Conservation (phyloP, 2,113 vertebrate species). For the Harpagus bidentatus region DNA sequence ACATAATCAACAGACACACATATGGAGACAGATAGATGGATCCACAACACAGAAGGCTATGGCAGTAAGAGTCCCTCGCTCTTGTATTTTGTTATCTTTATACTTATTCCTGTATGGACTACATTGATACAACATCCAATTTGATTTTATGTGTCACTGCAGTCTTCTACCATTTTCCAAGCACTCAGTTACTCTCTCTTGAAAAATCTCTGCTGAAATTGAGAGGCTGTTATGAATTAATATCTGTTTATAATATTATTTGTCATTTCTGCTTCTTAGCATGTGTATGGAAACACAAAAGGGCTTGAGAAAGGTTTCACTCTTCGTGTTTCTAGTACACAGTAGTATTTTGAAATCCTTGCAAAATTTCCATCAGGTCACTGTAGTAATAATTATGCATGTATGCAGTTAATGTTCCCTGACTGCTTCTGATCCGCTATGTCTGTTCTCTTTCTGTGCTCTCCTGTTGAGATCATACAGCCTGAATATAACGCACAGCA, state of each 20-base stretch:
- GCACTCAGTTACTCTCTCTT: neutral
- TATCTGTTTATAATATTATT: neutral
- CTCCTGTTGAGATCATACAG: constrained; percentile 50
- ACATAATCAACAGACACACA: neutral
- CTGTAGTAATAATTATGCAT: constrained; percentile 48
- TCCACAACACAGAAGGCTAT: neutral
- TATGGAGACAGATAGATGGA: neutral
- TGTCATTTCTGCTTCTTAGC: too few relatives aligned
- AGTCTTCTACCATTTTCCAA: neutral
- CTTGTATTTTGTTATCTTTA: neutral
- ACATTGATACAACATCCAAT: neutral
- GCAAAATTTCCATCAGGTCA: constrained; percentile 42
- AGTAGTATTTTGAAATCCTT: constrained; percentile 8
- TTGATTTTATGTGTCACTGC: neutral
- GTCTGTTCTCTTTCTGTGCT: constrained; percentile 31
- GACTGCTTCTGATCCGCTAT: neutral
- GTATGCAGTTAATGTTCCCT: constrained; percentile 63
- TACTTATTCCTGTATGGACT: neutral
- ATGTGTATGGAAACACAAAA: neutral
- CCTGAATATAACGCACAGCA: neutral
- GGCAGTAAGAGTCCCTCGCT: neutral
- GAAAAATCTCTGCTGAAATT: neutral
- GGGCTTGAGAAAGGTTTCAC: neutral
- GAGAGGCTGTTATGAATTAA: neutral
- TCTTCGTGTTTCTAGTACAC: neutral